Evolutionary conservation across 2,113 vertebrate species (phyloP).

Genomic region (Cephalopterus ornatus): DNA sequence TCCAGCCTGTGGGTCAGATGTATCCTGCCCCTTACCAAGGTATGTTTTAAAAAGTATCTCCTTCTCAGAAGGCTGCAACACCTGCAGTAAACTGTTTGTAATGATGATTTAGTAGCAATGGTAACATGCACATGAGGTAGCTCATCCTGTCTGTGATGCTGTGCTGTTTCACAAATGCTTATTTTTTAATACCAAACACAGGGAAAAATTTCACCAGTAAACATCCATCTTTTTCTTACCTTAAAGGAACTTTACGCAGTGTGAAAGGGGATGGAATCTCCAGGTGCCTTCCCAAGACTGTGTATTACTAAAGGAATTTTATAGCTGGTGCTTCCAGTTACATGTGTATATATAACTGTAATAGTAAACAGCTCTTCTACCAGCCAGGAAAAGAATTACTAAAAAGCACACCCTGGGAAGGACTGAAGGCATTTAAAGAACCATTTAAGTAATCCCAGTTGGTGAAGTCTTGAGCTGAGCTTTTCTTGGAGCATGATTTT

Average conservation of each 20-base stretch:
- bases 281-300: neutral
- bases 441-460: neutral
- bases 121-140: neutral
- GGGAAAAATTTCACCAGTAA: neutral
- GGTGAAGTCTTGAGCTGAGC: neutral
- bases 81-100: neutral
- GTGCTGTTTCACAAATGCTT: neutral
- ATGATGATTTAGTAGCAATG: neutral
- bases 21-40: constrained; percentile 88
- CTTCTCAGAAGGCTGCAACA: neutral
- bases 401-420: neutral
- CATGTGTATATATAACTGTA: too few species aligned
- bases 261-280: neutral
- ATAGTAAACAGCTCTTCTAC: neutral
- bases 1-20: constrained; percentile 84
- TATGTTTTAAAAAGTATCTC: constrained; percentile 27
- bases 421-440: neutral
- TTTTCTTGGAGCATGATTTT: neutral
- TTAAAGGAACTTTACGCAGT: neutral
- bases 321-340: neutral
- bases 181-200: neutral
- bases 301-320: neutral
- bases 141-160: neutral
- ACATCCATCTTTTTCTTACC: neutral
- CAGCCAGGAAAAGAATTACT: neutral